These are phyloP conservation scores for Neogale vison DNA, from an alignment of 2,113 vertebrate species.

Conservation along the genomic window DNA sequence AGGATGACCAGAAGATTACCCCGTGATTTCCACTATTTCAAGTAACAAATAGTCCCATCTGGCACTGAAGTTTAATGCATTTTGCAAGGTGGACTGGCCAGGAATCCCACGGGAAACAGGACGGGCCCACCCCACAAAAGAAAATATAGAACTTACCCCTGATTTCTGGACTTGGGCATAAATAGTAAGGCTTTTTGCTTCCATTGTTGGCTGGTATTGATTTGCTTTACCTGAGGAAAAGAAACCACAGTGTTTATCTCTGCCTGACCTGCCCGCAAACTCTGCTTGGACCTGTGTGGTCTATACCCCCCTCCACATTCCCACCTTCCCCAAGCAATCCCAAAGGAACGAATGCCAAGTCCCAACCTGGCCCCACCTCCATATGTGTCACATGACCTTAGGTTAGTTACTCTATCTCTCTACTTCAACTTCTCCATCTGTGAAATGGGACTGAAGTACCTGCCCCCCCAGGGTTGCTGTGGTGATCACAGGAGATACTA, in stretches of 20 bases:
- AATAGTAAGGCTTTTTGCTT: constrained; percentile 63
- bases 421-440: not conserved
- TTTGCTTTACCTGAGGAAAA: constrained; percentile 59
- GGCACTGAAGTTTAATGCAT: not conserved
- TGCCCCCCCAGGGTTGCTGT: not conserved
- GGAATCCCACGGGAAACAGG: not conserved
- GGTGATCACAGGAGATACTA: not conserved
- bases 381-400: not conserved
- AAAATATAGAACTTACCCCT: constrained; percentile 66
- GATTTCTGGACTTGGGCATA: constrained; percentile 75
- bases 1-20: not conserved
- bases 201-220: not conserved
- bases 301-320: not conserved
- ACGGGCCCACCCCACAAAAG: not conserved
- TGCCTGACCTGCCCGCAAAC: not conserved
- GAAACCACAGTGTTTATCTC: constrained; percentile 31
- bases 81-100: not conserved
- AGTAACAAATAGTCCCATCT: not conserved
- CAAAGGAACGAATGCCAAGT: not conserved
- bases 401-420: not conserved
- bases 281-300: not conserved
- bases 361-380: not conserved
- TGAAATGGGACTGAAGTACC: not conserved
- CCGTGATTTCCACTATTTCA: constrained; percentile 10
- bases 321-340: not conserved